Conservation (phyloP, 1,140 invertebrate species). For the Drusus annulatus region DNA sequence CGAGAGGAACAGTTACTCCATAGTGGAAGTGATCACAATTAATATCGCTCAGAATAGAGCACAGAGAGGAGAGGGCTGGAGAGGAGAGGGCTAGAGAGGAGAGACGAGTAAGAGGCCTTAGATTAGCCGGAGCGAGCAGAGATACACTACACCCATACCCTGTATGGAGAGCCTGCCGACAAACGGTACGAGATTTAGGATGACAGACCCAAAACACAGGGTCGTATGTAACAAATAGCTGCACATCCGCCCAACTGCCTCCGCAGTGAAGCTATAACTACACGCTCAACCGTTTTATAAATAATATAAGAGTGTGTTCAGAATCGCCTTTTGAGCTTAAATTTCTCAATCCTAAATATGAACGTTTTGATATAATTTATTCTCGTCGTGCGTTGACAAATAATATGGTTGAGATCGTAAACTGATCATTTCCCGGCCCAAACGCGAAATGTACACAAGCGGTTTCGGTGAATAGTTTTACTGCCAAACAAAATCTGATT, state of each 20-base stretch:
- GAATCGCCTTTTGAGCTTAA: conserved; percentile 8
- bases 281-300: conserved; percentile 20
- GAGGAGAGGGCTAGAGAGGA: not conserved
- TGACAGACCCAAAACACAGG: conserved; percentile 45
- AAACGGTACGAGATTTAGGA: conserved; percentile 48
- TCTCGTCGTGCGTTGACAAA: conserved; percentile 39
- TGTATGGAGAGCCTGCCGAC: conserved; percentile 14
- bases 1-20: conserved; percentile 4
- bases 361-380: conserved; percentile 8
- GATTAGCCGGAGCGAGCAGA: conserved; percentile 1
- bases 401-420: conserved; percentile 29
- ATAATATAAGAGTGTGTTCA: conserved; percentile 24
- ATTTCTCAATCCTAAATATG: not conserved
- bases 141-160: too few relatives aligned
- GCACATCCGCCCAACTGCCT: conserved; percentile 12
- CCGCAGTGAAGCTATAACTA: not conserved
- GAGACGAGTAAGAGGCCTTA: not conserved
- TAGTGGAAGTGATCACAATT: conserved; percentile 34
- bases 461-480: conserved; percentile 44
- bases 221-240: conserved; percentile 42
- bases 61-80: not conserved
- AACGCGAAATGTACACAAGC: conserved; percentile 43
- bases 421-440: conserved; percentile 27
- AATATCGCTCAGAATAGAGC: not conserved
- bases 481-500: conserved; percentile 12